Evolutionary conservation across 2,797 vertebrate genomes (phyloP).

Genomic region (Pagetopsis macropterus): DNA sequence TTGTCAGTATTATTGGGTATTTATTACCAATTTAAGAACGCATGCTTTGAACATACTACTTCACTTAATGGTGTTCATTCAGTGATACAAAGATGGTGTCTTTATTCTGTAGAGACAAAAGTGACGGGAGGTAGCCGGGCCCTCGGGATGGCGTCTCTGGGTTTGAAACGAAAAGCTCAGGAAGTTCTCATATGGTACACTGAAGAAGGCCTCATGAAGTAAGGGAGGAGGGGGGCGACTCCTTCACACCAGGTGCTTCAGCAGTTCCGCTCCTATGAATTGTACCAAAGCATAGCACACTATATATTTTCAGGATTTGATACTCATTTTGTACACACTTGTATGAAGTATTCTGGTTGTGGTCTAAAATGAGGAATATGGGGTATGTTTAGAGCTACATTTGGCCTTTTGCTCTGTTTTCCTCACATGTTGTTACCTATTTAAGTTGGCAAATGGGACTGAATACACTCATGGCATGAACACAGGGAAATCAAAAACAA

Average conservation of each 20-base stretch:
- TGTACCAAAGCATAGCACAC: constrained; percentile 51
- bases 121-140: constrained; percentile 73
- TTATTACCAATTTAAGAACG: not conserved
- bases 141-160: constrained; percentile 82
- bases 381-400: constrained; percentile 1
- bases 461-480: not conserved
- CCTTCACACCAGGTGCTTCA: constrained; percentile 21
- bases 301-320: constrained; percentile 33
- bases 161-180: constrained; percentile 78
- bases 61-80: not conserved
- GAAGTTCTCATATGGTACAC: constrained; percentile 86
- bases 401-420: constrained; percentile 26
- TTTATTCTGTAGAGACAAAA: constrained; percentile 74
- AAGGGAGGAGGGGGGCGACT: constrained; percentile 27
- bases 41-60: not conserved
- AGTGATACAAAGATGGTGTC: constrained; percentile 4
- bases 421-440: not conserved
- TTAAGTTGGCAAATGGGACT: constrained; percentile 22
- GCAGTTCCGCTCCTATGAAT: constrained; percentile 3
- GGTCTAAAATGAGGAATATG: constrained; percentile 8
- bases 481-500: constrained; percentile 1
- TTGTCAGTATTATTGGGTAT: not conserved
- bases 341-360: constrained; percentile 30
- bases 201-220: constrained; percentile 72
- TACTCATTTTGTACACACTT: constrained; percentile 50